phyloP scores from a whole-genome alignment of 1,140 invertebrate genomes.

The Meloidogyne hapla region DNA sequence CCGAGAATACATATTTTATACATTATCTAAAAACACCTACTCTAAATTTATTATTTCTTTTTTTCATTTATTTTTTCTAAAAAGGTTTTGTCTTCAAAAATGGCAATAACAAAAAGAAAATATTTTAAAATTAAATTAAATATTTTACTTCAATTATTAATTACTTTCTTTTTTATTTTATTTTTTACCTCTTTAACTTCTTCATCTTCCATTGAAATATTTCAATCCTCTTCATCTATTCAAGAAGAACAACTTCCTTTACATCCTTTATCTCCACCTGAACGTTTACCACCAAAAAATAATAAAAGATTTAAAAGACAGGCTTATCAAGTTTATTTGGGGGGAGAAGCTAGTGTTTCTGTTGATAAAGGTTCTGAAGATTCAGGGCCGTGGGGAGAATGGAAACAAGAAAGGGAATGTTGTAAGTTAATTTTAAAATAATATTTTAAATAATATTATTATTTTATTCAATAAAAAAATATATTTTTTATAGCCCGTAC shows the following conservation, averaged over 20 bases:
- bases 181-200: conserved; percentile 3
- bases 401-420: conserved; percentile 74
- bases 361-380: conserved; percentile 51
- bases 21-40: too few species aligned
- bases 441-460: not conserved
- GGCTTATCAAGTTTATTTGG: conserved; percentile 59
- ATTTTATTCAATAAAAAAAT: not conserved
- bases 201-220: not conserved
- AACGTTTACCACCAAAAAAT: conserved; percentile 44
- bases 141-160: not conserved
- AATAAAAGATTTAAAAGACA: conserved; percentile 53
- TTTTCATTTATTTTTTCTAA: not conserved
- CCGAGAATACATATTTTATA: too few species aligned
- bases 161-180: conserved; percentile 5
- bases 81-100: not conserved
- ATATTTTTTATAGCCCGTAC: conserved; percentile 67
- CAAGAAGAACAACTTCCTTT: conserved; percentile 32
- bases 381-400: conserved; percentile 79
- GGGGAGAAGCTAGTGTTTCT: conserved; percentile 55
- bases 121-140: not conserved
- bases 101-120: conserved; percentile 1
- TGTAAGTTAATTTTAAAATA: conserved; percentile 56
- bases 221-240: not conserved
- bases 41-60: too few species aligned
- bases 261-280: conserved; percentile 55